Percentiles rank a stretch among this genome's conserved stretches.
Conservation (phyloP, 2,797 vertebrate genomes). For the Chelonia mydas region DNA sequence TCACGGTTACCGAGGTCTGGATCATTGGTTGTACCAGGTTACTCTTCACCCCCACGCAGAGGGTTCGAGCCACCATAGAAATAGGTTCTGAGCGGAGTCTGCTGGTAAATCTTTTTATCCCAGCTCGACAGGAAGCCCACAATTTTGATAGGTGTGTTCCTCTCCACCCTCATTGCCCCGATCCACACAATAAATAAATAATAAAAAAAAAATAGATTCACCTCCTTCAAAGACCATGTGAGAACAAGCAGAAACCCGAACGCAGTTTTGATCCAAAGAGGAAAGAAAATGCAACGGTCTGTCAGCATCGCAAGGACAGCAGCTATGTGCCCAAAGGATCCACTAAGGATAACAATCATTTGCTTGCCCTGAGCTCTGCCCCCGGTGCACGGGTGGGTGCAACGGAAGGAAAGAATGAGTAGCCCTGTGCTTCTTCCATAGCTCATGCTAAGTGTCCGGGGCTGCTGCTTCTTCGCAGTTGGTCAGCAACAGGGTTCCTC, state of each 20-base stretch:
- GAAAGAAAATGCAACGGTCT: no score
- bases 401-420: background rate
- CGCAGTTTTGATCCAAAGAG: no score
- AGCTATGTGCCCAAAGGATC: background rate
- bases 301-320: no score
- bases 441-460: background rate
- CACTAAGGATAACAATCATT: background rate
- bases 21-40: no score
- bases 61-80: background rate
- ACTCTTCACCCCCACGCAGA: background rate
- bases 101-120: background rate
- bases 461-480: background rate
- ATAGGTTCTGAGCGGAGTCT: background rate
- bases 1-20: background rate
- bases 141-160: no score
- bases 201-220: no score
- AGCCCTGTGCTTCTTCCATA: background rate
- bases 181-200: no score
- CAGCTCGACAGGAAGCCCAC: background rate
- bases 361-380: background rate
- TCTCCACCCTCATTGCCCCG: no score
- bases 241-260: no score
- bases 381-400: no score
- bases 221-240: no score
- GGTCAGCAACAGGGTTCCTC: background rate